Base-by-base conservation (phyloP, 2,797 vertebrate species). In the Poecilia velifera region DNA sequence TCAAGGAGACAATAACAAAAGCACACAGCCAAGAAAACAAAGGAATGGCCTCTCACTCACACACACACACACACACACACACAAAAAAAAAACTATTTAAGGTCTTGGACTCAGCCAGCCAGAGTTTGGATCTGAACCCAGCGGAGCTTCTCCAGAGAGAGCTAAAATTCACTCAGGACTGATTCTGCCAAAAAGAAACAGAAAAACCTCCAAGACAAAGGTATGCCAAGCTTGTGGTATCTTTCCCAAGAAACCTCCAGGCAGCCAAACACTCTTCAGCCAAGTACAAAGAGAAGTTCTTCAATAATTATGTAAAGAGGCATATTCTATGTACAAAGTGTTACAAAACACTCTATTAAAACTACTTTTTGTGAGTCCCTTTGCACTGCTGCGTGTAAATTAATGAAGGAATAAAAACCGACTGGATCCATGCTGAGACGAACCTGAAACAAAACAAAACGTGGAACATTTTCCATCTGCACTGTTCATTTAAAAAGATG, bases 401-500 rank as follows among this genome's bases (percentile, higher is more conserved):
- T 34, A 75, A 62, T 7, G 14, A 62, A 25, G 14, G 28, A 64
- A 20, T 28, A 47, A 62, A 76, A 64, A 46, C 43, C 47, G 34
- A 4, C 16, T 46, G 57, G 31, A 64, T 76, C 28, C 57, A 47
- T 25, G n/a, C 45, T 46, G 47, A 75, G 73, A 13, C 10, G 22
- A 64, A 34, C 57, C 34, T 64, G 14, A 64, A 45, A 47, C 36
- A 41, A 36, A 57, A 71, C 41, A 71, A 71, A 46, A 71, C 0
- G 68, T 70, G 66, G 41, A 70, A 71, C 43, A 18, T 34, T 73
- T 51, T 73, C 46, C 72, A 73, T 73, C 72, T 73, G 72, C 46
- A 22, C 46, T 51, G 16, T 36, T 22, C 46, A 25, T 34, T 73
- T 36, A 73, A 73, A 73, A 73, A 22, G 18, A 36, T 73, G 25